phyloP scores from a whole-genome alignment of 64 coral and sea anemone genomes.

The Anthopleura sola region DNA sequence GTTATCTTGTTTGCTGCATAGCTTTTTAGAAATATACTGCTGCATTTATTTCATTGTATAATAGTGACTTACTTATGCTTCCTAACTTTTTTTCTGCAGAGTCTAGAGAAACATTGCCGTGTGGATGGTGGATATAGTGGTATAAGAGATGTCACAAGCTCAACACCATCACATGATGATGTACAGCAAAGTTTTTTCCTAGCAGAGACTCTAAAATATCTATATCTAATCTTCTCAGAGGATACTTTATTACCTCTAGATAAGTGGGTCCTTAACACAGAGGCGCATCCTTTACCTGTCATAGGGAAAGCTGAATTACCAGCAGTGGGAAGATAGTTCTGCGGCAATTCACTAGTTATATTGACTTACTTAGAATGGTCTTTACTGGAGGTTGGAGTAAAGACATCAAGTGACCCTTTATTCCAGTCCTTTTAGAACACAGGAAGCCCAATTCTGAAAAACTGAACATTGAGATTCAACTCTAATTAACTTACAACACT shows the following conservation, averaged over 20 bases:
- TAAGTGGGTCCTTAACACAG: constrained; percentile 92
- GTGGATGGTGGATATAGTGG: constrained; percentile 79
- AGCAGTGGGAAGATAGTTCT: not conserved
- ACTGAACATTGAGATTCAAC: no score
- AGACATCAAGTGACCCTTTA: no score
- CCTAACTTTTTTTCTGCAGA: constrained; percentile 27
- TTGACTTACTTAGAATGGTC: not conserved
- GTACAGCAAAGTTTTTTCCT: constrained; percentile 99
- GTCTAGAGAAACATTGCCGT: constrained; percentile 77
- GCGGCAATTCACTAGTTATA: not conserved
- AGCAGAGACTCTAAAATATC: constrained; percentile 95
- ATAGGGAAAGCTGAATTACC: constrained; percentile 56
- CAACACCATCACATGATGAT: constrained; percentile 67
- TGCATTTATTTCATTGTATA: no score
- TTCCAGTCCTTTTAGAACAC: no score
- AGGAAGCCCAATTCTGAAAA: no score
- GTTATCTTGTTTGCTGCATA: no score
- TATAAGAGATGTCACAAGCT: constrained; percentile 69
- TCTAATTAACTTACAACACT: no score
- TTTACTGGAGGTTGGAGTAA: not conserved
- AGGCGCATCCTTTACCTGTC: constrained; percentile 88
- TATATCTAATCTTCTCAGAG: constrained; percentile 98
- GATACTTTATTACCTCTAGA: constrained; percentile 85
- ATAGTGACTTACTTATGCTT: no score
- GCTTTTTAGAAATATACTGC: no score